phyloP scores from a whole-genome alignment of 2,113 vertebrate species.

The Syngnathus scovelli region DNA sequence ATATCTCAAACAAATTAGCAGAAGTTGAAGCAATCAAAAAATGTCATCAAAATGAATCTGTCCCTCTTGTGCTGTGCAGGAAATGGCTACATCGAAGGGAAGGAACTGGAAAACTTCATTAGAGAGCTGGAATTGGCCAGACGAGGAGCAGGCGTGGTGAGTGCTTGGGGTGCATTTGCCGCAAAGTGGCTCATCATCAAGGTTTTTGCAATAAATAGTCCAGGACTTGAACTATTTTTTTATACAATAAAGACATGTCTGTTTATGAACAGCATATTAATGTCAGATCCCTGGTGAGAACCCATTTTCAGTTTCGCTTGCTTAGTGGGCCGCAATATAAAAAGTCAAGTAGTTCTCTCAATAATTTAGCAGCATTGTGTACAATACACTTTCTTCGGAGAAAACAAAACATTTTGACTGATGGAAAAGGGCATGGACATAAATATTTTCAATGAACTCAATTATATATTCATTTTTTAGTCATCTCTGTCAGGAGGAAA shows the following conservation, averaged over 20 bases:
- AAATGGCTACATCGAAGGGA: constrained; percentile 94
- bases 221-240: background rate
- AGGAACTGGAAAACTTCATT: constrained; percentile 93
- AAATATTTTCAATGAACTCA: too few species aligned
- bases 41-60: constrained; percentile 27
- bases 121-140: constrained; percentile 83
- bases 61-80: constrained; percentile 65
- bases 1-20: constrained; percentile 20
- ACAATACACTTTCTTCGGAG: background rate
- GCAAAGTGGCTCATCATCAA: background rate
- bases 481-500: background rate
- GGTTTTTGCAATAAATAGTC: background rate
- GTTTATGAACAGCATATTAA: background rate
- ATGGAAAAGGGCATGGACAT: too few species aligned
- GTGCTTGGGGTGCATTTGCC: constrained; percentile 28
- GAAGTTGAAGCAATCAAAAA: constrained; percentile 29
- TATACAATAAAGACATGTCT: background rate
- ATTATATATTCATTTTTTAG: too few species aligned
- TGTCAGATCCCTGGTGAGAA: background rate
- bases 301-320: constrained; percentile 1
- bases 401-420: background rate
- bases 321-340: background rate
- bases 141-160: constrained; percentile 83
- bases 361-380: background rate
- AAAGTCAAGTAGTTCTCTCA: background rate